Conservation (phyloP, 2,888 invertebrate species). For the Lamellibrachia columna region DNA sequence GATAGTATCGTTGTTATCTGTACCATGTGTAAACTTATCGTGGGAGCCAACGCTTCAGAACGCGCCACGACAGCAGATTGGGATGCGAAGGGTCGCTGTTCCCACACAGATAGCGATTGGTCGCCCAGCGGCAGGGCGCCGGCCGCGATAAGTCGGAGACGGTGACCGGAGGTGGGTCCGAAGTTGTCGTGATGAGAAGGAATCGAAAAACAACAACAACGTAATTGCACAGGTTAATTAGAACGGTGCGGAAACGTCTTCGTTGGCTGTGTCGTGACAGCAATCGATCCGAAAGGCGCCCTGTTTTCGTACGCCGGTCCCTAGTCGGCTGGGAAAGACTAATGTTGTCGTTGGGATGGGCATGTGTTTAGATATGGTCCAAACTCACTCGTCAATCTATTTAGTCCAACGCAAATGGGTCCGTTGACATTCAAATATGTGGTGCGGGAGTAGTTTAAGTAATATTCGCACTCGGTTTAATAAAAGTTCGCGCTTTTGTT, state of each 20-base stretch:
- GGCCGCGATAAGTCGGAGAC: neutral
- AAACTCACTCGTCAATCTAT: neutral
- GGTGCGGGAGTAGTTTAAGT: no score
- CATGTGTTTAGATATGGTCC: neutral
- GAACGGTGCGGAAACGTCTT: constrained; percentile 1
- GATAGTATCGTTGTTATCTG: neutral
- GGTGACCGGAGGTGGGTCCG: neutral
- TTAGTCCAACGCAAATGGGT: no score
- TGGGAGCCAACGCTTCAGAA: neutral
- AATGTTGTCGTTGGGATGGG: neutral
- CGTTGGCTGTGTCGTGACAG: neutral
- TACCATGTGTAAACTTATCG: neutral
- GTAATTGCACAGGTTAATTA: neutral
- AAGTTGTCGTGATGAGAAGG: neutral
- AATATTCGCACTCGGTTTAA: no score
- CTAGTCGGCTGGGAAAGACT: neutral
- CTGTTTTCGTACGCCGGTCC: neutral
- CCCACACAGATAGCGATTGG: neutral
- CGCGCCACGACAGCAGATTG: neutral
- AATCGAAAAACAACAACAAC: constrained; percentile 11
- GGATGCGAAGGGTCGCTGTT: neutral
- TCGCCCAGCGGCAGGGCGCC: neutral
- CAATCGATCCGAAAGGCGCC: neutral
- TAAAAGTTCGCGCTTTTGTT: no score
- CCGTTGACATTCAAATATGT: no score